These are phyloP conservation scores for Eupithecia subumbrata DNA, from an alignment of 2,888 invertebrate genomes.

Conservation along the genomic window DNA sequence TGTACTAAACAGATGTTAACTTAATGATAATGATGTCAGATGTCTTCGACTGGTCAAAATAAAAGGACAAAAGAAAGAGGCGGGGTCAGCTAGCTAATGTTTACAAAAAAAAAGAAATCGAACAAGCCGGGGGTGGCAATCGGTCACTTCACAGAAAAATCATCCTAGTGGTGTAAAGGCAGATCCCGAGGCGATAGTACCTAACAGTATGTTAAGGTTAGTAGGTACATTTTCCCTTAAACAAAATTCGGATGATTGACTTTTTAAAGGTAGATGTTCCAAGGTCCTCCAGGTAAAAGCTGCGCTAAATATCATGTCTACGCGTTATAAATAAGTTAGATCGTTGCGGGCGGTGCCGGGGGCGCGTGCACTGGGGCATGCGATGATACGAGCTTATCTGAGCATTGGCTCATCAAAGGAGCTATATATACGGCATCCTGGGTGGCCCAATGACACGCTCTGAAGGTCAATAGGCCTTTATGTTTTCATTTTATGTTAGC, in stretches of 20 bases:
- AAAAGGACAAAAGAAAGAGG: no score
- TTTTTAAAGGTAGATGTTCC: neutral
- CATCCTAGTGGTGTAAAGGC: no score
- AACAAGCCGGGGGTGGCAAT: no score
- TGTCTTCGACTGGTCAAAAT: no score
- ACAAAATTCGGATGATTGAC: neutral
- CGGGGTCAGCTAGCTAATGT: no score
- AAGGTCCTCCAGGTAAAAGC: neutral
- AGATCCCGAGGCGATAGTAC: no score
- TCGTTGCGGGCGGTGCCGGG: constrained; percentile 39
- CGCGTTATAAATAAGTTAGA: constrained; percentile 26
- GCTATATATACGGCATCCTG: constrained; percentile 65
- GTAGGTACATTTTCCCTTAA: neutral
- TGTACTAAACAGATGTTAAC: no score
- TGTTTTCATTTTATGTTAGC: neutral
- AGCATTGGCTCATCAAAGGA: constrained; percentile 69
- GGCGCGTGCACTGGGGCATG: constrained; percentile 53
- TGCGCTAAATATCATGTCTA: neutral
- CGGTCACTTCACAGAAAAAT: no score
- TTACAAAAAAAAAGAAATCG: no score
- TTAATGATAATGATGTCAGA: no score
- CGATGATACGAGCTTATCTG: constrained; percentile 67
- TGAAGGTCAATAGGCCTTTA: constrained; percentile 22
- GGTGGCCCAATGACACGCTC: constrained; percentile 48
- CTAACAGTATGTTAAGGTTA: neutral